Evolutionary conservation across 2,113 vertebrate genomes (phyloP).

Genomic region (Fregata magnificens): DNA sequence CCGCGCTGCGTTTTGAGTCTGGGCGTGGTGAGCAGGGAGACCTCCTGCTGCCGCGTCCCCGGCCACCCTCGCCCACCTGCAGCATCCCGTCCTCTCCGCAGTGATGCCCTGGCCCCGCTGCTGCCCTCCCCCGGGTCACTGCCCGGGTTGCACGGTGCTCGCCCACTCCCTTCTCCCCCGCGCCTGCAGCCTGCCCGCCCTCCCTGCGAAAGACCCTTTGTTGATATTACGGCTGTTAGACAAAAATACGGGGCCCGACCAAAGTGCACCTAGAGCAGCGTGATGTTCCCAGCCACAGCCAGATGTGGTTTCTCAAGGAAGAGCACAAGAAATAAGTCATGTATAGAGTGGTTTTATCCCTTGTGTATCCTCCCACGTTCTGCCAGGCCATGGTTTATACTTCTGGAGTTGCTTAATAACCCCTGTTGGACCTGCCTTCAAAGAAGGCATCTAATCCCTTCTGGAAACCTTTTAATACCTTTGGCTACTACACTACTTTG

Average conservation of each 20-base stretch:
- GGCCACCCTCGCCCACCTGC: fast-evolving
- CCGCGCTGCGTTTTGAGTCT: fast-evolving
- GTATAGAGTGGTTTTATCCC: not conserved
- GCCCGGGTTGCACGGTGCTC: fast-evolving
- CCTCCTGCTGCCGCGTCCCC: not conserved
- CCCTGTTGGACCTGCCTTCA: not conserved
- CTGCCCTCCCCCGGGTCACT: not conserved
- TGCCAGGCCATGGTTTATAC: not conserved
- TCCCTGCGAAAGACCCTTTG: not conserved
- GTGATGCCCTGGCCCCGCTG: fast-evolving
- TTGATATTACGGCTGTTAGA: not conserved
- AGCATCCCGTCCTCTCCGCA: fast-evolving
- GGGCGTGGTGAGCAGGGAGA: not conserved
- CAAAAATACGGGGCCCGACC: not conserved
- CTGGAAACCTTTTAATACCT: not conserved
- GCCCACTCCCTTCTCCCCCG: fast-evolving
- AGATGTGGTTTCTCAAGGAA: conserved; percentile 26
- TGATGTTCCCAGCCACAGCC: not conserved
- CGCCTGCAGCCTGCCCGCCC: not conserved
- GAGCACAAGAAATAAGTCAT: not conserved
- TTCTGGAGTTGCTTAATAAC: not conserved
- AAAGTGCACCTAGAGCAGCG: not conserved
- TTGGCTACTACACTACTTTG: not conserved
- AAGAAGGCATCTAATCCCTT: not conserved
- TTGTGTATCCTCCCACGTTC: not conserved